These are phyloP conservation scores for Eonycteris spelaea DNA, from an alignment of 2,113 vertebrate genomes.

Conservation along the genomic window DNA sequence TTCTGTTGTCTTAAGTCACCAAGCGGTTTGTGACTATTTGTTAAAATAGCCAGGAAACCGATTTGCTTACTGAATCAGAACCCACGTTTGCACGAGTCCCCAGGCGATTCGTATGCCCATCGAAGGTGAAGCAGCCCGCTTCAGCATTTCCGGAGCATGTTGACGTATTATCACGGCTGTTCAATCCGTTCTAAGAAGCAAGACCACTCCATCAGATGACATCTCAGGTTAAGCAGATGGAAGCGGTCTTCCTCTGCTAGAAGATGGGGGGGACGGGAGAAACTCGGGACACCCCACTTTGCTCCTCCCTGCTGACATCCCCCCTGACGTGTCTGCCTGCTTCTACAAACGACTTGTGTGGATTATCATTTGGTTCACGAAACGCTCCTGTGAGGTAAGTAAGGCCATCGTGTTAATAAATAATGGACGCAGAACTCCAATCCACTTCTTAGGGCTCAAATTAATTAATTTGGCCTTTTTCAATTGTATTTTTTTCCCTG, in stretches of 20 bases:
- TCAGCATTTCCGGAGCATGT: fast-evolving
- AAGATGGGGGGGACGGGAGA: background rate
- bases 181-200: background rate
- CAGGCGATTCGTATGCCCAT: background rate
- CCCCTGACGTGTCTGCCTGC: background rate
- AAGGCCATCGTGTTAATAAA: background rate
- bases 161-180: background rate
- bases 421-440: background rate
- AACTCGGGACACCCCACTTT: background rate
- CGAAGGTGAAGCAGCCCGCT: background rate
- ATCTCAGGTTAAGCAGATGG: background rate
- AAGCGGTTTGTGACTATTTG: background rate
- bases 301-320: background rate
- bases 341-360: background rate
- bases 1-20: background rate
- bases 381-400: fast-evolving
- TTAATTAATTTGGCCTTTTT: background rate
- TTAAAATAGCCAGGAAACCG: background rate
- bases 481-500: background rate
- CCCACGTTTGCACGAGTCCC: background rate
- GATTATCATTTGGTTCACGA: background rate
- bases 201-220: background rate
- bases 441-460: background rate
- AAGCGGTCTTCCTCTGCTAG: background rate
- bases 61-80: background rate